A percentile compares a stretch with the other conserved stretches of the same genome.
These are phyloP conservation scores for Limanda limanda DNA, from an alignment of 2,113 vertebrate species.

Conservation along the genomic window DNA sequence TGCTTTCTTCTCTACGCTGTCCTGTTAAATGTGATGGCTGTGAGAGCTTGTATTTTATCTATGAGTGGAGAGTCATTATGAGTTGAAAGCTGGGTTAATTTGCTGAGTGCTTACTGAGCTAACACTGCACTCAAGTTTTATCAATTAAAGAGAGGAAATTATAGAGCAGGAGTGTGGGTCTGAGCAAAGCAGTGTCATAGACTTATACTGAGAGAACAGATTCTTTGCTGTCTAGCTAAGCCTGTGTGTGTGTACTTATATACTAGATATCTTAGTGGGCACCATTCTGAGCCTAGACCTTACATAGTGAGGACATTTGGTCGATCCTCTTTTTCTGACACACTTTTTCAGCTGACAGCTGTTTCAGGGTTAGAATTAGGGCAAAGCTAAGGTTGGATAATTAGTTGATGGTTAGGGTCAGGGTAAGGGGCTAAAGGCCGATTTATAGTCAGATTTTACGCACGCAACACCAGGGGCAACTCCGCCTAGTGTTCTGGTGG, in stretches of 20 bases:
- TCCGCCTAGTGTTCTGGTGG: too few species aligned
- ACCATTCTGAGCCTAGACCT: too few species aligned
- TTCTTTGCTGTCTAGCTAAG: background rate
- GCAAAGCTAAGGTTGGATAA: too few species aligned
- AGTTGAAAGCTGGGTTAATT: slow-evolving; percentile 54
- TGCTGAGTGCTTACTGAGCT: slow-evolving; percentile 54
- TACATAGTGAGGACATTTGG: background rate
- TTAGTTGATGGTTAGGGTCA: too few species aligned
- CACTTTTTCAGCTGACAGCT: too few species aligned
- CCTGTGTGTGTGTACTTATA: background rate
- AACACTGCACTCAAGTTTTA: slow-evolving; percentile 54
- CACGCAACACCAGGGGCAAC: too few species aligned
- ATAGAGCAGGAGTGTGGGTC: slow-evolving; percentile 1
- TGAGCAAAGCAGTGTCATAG: slow-evolving; percentile 19
- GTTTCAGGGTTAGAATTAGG: too few species aligned
- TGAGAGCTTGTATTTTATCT: slow-evolving; percentile 43
- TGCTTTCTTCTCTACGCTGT: slow-evolving; percentile 33
- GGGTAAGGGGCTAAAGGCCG: too few species aligned
- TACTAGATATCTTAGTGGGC: too few species aligned
- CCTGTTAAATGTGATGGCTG: slow-evolving; percentile 58
- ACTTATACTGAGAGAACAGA: slow-evolving; percentile 1
- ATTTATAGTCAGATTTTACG: too few species aligned
- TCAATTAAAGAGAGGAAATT: slow-evolving; percentile 23
- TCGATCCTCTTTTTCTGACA: too few species aligned
- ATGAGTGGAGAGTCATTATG: slow-evolving; percentile 49